Evolutionary conservation across 2,113 vertebrate genomes (phyloP), one percentile per base, ranked within the genome.

Genomic region (Forbesichthys papilliferus): DNA sequence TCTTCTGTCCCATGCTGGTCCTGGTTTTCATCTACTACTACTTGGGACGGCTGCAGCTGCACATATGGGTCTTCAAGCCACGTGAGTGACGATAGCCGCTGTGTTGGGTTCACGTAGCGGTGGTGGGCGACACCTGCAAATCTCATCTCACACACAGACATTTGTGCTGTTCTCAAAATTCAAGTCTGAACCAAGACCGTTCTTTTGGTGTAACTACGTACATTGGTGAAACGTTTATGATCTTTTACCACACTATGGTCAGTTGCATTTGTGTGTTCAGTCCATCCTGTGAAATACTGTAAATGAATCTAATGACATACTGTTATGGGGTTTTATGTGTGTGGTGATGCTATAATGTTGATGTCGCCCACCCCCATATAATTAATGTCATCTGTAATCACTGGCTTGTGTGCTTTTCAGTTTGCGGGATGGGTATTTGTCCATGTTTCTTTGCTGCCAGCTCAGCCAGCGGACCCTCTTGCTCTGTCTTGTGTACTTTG

Each of bases 21-120:
- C 86, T 99, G 89, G 96, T 94, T 80, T 99, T 98, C 91, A 94
- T 99, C 73, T 98, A 95, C 91, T 99, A 98, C 77, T 97, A 96
- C 33, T 96, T 96, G 0, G 92, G 95, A 91, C 98, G 96, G 91
- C 91, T 99, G 49, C 96, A 96, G 84, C 92, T 96, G 63, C 90
- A 93, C 78, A 91, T 93, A 53, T 98, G 97, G 97, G 95, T 88
- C 47, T 88, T 95, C 87, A 96, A 98, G 84, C 87, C 95, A 83
- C 95, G 97, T 99, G 95, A 98, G 97, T 99, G 82, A 18, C 18
- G 54, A 60, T n/a, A 61, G 20, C 48, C 56, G 36, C 20, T 42
- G 4, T 5, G 0, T 42, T 42, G 36, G 36, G 7, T 42, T 42
- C 7, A 42, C 7, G 36, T 42, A 42, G 36, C 27, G 36, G 36